phyloP scores from a whole-genome alignment of 2,888 invertebrate species.

The Tenthredo distinguenda region DNA sequence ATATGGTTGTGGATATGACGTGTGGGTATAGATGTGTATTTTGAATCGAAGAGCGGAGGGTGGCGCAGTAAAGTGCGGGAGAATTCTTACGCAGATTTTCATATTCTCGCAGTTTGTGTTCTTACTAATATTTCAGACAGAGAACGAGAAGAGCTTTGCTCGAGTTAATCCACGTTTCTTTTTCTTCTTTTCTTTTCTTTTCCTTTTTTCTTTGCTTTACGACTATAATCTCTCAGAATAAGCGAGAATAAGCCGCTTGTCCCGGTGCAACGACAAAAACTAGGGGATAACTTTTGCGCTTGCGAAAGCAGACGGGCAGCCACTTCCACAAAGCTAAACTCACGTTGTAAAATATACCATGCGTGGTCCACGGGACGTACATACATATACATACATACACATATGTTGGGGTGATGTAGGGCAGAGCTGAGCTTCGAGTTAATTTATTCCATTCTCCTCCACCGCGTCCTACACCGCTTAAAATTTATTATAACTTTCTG shows the following conservation, averaged over 20 bases:
- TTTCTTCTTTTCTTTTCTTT: not conserved
- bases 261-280: not conserved
- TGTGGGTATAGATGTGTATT: not conserved
- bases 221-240: slow-evolving; percentile 18
- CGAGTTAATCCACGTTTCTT: slow-evolving; percentile 8
- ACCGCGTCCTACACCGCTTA: not conserved
- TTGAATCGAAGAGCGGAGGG: not conserved
- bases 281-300: slow-evolving; percentile 38
- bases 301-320: not conserved
- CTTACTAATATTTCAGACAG: not conserved
- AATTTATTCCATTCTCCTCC: not conserved
- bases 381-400: not conserved
- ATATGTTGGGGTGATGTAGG: not conserved
- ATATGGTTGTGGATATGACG: not conserved
- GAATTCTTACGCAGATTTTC: not conserved
- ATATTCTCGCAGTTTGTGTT: not conserved
- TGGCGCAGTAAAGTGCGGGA: not conserved
- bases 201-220: not conserved
- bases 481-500: not conserved
- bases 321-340: not conserved
- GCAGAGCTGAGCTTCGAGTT: not conserved
- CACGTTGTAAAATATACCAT: slow-evolving; percentile 13
- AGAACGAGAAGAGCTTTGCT: not conserved
- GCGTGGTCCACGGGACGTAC: not conserved
- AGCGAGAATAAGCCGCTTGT: slow-evolving; percentile 38